phyloP scores from a whole-genome alignment of 2,113 vertebrate genomes.

The Rhynchomys soricoides region DNA sequence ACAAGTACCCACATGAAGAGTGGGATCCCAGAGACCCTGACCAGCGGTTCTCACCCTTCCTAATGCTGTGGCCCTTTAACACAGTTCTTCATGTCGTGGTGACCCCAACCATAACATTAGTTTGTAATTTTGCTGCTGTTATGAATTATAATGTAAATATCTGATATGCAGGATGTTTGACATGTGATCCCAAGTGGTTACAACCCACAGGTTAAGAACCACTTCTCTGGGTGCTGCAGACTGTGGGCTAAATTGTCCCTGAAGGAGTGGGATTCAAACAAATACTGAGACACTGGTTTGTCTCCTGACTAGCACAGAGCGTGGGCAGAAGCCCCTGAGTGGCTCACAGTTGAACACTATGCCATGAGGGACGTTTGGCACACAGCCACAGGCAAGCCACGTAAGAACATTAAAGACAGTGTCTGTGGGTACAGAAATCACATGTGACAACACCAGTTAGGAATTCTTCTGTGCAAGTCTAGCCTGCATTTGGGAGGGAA shows the following conservation, averaged over 20 bases:
- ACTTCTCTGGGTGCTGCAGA: neutral
- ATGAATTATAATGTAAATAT: neutral
- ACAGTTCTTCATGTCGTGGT: neutral
- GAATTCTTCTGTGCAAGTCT: neutral
- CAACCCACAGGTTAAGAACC: neutral
- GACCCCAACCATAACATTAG: neutral
- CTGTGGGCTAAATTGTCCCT: neutral
- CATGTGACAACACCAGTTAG: accelerated
- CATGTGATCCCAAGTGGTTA: neutral
- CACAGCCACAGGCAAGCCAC: accelerated
- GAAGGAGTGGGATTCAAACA: neutral
- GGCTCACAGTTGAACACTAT: neutral
- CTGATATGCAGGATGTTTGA: neutral
- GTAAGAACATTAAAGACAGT: neutral
- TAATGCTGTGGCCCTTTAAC: neutral
- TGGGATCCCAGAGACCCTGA: neutral
- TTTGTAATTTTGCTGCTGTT: neutral
- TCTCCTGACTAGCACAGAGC: neutral
- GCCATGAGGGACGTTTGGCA: accelerated
- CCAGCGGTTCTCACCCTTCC: neutral
- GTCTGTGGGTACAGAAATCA: neutral
- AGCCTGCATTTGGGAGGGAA: neutral
- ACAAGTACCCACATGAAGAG: accelerated
- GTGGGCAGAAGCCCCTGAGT: neutral
- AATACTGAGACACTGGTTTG: too few relatives aligned